Evolutionary conservation across 1,140 invertebrate genomes (phyloP).

Genomic region (Temnothorax curvispinosus): DNA sequence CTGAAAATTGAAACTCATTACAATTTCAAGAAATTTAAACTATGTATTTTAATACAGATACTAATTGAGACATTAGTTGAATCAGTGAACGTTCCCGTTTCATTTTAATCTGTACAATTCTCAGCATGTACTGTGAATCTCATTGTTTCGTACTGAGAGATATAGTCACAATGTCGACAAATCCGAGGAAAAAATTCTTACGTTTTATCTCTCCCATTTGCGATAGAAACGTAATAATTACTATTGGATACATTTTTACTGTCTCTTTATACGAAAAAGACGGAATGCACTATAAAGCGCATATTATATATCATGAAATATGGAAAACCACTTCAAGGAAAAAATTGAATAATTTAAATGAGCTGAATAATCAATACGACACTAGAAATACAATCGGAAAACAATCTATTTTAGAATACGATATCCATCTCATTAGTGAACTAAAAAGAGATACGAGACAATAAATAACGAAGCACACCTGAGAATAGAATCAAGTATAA

Average conservation of each 20-base stretch:
- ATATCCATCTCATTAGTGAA: neutral
- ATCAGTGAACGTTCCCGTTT: neutral
- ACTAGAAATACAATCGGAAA: neutral
- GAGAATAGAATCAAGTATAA: no score
- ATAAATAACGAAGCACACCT: no score
- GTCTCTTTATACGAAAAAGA: neutral
- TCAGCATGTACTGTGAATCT: neutral
- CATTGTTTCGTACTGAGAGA: neutral
- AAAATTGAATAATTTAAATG: neutral
- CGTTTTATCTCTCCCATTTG: neutral
- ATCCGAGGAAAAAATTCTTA: neutral
- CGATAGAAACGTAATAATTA: neutral
- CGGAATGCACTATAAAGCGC: neutral
- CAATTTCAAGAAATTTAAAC: neutral
- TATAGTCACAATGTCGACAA: neutral
- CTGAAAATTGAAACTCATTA: neutral
- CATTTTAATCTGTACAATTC: neutral
- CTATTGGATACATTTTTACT: neutral
- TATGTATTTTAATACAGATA: neutral
- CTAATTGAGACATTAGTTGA: neutral
- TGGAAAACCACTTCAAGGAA: neutral
- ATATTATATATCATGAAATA: neutral
- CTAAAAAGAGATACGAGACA: neutral
- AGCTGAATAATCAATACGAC: neutral
- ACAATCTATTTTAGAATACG: neutral